Conservation (phyloP, 1,140 invertebrate genomes). For the Aphidius ervi region DNA sequence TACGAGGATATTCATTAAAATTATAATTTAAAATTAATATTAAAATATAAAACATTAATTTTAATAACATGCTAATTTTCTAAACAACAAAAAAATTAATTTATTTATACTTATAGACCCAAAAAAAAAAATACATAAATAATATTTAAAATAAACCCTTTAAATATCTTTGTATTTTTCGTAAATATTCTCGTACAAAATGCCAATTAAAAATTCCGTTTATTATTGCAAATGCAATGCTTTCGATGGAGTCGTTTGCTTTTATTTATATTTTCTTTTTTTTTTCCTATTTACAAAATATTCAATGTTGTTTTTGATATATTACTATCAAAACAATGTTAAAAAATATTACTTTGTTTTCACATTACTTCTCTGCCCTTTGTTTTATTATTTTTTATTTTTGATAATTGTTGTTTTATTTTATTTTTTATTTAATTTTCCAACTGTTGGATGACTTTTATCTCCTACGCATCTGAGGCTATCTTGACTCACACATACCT, state of each 20-base stretch:
- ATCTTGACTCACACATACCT: slow-evolving; percentile 1
- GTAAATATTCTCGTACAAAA: background rate
- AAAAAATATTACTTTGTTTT: no score
- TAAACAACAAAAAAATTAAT: no score
- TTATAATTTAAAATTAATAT: no score
- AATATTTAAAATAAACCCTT: background rate
- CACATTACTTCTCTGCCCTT: no score
- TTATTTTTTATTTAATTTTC: background rate
- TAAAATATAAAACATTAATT: no score
- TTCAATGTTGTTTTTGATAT: background rate
- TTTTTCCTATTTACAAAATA: background rate
- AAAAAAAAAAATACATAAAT: no score
- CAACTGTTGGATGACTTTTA: background rate
- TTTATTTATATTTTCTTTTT: background rate
- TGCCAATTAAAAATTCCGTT: background rate
- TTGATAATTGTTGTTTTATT: no score
- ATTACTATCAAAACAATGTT: no score
- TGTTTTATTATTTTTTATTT: no score
- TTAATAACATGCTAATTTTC: no score
- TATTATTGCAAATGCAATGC: slow-evolving; percentile 1
- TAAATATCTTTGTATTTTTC: background rate
- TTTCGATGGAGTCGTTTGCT: slow-evolving; percentile 19
- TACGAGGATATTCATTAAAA: no score
- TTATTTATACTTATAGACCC: no score
- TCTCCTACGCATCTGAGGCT: slow-evolving; percentile 6